Evolutionary conservation across 2,888 invertebrate species (phyloP).

Genomic region (Glyphotaelius pellucidus): DNA sequence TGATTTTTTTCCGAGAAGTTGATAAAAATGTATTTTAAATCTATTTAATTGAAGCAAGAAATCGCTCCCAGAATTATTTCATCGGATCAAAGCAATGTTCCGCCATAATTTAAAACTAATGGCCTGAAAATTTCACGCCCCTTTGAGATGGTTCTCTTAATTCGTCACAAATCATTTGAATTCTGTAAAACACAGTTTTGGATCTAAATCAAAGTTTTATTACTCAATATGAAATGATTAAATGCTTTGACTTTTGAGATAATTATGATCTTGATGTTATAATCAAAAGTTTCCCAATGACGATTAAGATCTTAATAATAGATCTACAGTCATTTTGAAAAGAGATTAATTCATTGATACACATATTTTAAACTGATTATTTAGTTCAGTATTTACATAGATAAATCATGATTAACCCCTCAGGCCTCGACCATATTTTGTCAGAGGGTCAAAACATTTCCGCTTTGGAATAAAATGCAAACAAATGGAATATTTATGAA

Average conservation of each 20-base stretch:
- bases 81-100: neutral
- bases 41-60: neutral
- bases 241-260: neutral
- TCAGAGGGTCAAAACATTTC: no score
- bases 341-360: no score
- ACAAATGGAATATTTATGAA: no score
- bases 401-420: no score
- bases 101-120: neutral
- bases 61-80: neutral
- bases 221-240: neutral
- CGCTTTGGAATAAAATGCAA: no score
- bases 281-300: neutral
- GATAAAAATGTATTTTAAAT: neutral
- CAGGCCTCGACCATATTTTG: no score
- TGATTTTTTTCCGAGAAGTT: neutral
- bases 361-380: no score
- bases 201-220: neutral
- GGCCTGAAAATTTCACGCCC: neutral
- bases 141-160: neutral
- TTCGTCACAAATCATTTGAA: conserved; percentile 2
- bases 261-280: neutral
- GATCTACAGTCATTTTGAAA: no score
- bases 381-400: no score
- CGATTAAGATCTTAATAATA: neutral
- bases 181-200: neutral